Evolutionary conservation across 2,113 vertebrate genomes (phyloP), one percentile per base, ranked within the genome.

Genomic region (Chroicocephalus ridibundus): DNA sequence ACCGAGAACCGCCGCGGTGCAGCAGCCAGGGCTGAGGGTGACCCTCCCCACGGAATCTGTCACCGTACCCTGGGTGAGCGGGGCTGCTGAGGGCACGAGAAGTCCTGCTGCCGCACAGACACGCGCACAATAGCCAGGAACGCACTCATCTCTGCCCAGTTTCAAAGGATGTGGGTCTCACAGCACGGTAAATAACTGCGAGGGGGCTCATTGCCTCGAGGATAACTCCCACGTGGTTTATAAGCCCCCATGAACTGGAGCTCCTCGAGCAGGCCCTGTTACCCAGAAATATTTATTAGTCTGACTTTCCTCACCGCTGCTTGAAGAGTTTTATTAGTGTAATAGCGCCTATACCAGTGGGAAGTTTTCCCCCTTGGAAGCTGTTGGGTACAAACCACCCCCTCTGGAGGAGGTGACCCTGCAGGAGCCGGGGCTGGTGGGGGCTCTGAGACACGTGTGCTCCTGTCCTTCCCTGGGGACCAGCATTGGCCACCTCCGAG

Each of bases 391-490:
- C 26, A 17, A 64, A 46, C 8, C 49, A 34, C 13, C 13, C 18
- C 5, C 21, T 36, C 76, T 9, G 40, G 40, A n/a, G 40, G 21
- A 51, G 55, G 13, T 0, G 2, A 26, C 46, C 22, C 61, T 27
- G 64, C 31, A 10, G 5, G 21, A 21, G 5, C 17, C 3, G 36
- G 0, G 13, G 17, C n/a, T 25, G 68, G 42, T 6, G 40, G 21
- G 40, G 0, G 8, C 55, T 26, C 60, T 14, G 65, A 32, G 78
- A 42, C 25, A 24, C 0, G 1, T 14, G 3, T 3, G 36, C 55
- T 27, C 60, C 5, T 5, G 14, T 3, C 60, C 70, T 21, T 10
- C 13, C 69, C 47, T 5, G 13, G 57, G 57, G 36, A 34, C 32
- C 11, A 20, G 31, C 6, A 42, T 36, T 2, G 1, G 31, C 24